Conservation (phyloP, 2,888 invertebrate species). For the Nomada fabriciana region DNA sequence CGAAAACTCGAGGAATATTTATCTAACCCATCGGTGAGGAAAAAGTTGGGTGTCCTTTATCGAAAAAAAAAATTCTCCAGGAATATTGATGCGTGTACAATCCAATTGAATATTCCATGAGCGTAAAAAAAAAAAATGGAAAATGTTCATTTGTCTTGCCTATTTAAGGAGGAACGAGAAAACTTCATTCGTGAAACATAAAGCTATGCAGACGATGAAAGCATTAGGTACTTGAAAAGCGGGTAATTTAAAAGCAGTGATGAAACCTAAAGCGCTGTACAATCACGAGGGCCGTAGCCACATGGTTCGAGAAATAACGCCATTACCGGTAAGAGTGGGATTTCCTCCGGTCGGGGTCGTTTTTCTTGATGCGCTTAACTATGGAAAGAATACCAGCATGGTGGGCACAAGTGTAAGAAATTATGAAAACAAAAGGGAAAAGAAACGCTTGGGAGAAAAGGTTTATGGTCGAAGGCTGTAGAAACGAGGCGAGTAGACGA, state of each 20-base stretch:
- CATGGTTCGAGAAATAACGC: background rate
- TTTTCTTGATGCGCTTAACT: constrained; percentile 8
- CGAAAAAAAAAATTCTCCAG: no score
- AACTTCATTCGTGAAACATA: no score
- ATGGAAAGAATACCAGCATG: no score
- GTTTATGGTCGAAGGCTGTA: constrained; percentile 10
- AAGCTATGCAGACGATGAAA: background rate
- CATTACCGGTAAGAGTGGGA: background rate
- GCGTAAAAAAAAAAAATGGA: no score
- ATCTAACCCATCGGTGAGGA: no score
- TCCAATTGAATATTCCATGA: no score
- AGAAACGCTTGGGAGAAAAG: constrained; percentile 5
- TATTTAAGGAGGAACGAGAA: no score
- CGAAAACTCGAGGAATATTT: no score
- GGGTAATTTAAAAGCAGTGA: background rate
- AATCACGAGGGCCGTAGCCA: background rate
- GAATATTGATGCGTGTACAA: no score
- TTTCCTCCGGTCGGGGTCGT: constrained; percentile 17
- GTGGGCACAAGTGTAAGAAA: constrained; percentile 3
- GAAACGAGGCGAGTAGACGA: constrained; percentile 22
- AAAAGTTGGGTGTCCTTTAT: no score
- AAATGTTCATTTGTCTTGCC: no score
- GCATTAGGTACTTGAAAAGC: no score
- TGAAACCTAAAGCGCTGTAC: background rate
- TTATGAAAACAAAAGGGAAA: constrained; percentile 21